Evolutionary conservation across 2,888 invertebrate genomes (phyloP), one percentile per base, ranked within the genome.

Genomic region (Gnatocerus cornutus): DNA sequence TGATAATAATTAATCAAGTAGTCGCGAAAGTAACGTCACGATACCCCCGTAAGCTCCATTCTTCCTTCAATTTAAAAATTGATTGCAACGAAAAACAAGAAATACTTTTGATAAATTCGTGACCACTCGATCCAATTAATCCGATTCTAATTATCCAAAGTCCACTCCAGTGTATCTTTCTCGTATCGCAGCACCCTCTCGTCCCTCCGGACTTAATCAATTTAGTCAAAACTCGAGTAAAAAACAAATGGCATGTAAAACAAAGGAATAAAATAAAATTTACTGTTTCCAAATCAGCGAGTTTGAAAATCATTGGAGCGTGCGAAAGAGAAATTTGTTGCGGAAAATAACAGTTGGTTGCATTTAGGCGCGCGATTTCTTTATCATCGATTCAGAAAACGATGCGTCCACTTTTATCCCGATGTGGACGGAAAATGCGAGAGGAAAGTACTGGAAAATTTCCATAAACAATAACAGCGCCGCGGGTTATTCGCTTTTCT

Each of bases 231-330:
- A 73, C 72, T 70, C 70, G 71, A 74, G 74, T 68, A 74, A 75
- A 76, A 76, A 80, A 77, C 77, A 79, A 80, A 80, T 80, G 80
- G 80, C 74, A 79, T 77, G 79, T 79, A 72, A 80, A 81, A 81
- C 80, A 79, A 80, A 78, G 77, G 78, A 78, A 78, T 78, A 78
- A 79, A 79, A 78, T 78, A 76, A 76, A 80, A 80, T 80, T 80
- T 80, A 80, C 73, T 77, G 80, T 78, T 80, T 80, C 79, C 78
- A 76, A 77, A 79, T 79, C 79, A 78, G 73, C 74, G 78, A 73
- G 70, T 79, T 76, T 75, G 76, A 75, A 73, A 79, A 77, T 73
- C 75, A 72, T 77, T 78, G 76, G 77, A 64, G 74, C 74, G 69
- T 66, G 73, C 74, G 71, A 41, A 67, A 64, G 66, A 62, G 69